Base-by-base conservation (phyloP, 1,140 invertebrate species). In the Probaryconus sp. region DNA sequence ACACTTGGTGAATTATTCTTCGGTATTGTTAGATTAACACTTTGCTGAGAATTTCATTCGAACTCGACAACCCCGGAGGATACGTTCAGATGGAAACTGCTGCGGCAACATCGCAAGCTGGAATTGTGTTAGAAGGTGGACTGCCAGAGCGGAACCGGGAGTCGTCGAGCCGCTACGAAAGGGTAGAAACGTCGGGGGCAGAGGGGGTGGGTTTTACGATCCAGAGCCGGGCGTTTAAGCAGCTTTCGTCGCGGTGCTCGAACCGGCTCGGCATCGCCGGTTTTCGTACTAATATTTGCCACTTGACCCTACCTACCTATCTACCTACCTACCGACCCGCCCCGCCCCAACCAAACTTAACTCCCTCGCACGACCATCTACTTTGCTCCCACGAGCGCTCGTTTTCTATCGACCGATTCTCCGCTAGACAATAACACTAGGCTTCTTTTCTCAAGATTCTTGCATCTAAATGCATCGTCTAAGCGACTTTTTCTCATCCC, bases 281-380 rank as follows among this genome's bases (percentile, higher is more conserved):
- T 86, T 87, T 84, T 86, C 83, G 68, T 86, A 85, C 84, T 88
- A 88, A 87, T 88, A 86, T 88, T 87, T 87, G 84, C 83, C 82
- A 85, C 83, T 87, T 83, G 83, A 83, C 82, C 83, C 81, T 76
- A 75, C 69, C 77, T 70, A 63, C 64, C 56, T 73, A 65, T 13
- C 60, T 43, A 48, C 24, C 60, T 48, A 51, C 35, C 31, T n/a
- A n/a, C n/a, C n/a, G n/a, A n/a, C n/a, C n/a, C n/a, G n/a, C n/a
- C n/a, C n/a, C n/a, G n/a, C n/a, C n/a, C n/a, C n/a, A n/a, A n/a
- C n/a, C 55, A 30, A 4, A 51, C 35, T 37, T 16, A 71, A 50
- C 58, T 26, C 17, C 56, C 58, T 56, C 53, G 63, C 47, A 40
- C 48, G 65, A 65, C 48, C 67, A 43, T 55, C 31, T 67, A 70